Conservation (phyloP, 2,797 vertebrate species). For the Halcyon smyrnensis region DNA sequence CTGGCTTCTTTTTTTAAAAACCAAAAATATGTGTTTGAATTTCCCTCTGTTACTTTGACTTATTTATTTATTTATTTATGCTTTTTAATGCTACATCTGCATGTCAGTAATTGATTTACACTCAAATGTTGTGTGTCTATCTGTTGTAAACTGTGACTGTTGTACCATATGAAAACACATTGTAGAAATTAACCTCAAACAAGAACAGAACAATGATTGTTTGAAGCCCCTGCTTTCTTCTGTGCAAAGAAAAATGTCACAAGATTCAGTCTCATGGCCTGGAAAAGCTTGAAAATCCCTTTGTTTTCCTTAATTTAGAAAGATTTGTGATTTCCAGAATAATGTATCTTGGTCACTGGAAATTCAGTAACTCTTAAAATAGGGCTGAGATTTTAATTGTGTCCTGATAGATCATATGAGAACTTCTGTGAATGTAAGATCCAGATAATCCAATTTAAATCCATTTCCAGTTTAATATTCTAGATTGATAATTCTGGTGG, state of each 20-base stretch:
- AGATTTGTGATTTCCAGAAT: not conserved
- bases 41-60: not conserved
- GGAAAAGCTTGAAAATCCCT: not conserved
- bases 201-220: not conserved
- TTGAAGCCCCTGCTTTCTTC: not conserved
- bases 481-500: not conserved
- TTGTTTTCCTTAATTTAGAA: not conserved
- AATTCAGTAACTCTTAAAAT: not conserved
- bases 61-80: not conserved
- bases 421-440: not conserved
- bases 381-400: not conserved
- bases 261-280: not conserved
- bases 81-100: not conserved
- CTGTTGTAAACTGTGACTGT: not conserved
- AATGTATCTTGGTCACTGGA: not conserved
- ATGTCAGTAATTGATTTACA: not conserved
- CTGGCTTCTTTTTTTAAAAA: not conserved
- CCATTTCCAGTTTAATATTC: not conserved
- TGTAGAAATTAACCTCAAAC: not conserved
- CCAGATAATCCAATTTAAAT: not conserved
- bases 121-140: not conserved
- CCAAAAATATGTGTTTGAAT: not conserved
- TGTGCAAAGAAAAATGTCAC: rapidly evolving
- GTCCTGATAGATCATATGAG: not conserved
- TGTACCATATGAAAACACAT: not conserved